Base-by-base conservation (phyloP, 2,113 vertebrate species). In the Albula glossodonta region DNA sequence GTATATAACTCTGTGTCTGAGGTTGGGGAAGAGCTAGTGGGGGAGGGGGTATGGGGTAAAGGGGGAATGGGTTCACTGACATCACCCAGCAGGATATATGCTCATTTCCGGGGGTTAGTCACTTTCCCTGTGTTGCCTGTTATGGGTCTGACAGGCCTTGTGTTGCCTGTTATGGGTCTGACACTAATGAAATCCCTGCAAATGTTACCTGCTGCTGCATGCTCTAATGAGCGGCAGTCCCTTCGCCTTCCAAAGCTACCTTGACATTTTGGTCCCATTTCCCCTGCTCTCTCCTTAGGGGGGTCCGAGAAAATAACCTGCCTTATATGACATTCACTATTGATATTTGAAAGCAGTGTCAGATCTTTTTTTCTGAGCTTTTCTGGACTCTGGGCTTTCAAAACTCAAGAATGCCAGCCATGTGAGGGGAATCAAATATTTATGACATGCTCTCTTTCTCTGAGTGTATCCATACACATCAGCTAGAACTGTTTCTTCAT, bases 231-330 rank as follows among this genome's bases (percentile, higher is more conserved):
- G 85, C 93, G 86, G 82, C 83, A 82, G 78, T 88, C 87, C 70
- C 91, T 80, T 87, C 56, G 80, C 93, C 93, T 90, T 90, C 89
- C 90, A 81, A 93, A 84, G 84, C 91, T 90, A 77, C 81, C 82
- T 57, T 94, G 92, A 92, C 89, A 93, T 94, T 94, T 94, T 90
- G 63, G 84, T 93, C 91, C 92, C 88, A 86, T 87, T 92, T 91
- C 90, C 90, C 89, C 87, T 87, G 6, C 80, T 87, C 81, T 88
- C 92, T 93, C 89, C 87, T 51, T 85, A 89, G 80, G 85, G 88
- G 78, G 90, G 80, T 91, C 83, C 70, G 87, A 83, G 86, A 81
- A 88, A 91, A 88, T 87, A 89, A 84, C 89, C 84, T 78, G 70
- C 74, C 82, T 74, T 80, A 83, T 82, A 51, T 92, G 92, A 89